Evolutionary conservation across 2,113 vertebrate genomes (phyloP).

Genomic region (Bothrops jararaca): DNA sequence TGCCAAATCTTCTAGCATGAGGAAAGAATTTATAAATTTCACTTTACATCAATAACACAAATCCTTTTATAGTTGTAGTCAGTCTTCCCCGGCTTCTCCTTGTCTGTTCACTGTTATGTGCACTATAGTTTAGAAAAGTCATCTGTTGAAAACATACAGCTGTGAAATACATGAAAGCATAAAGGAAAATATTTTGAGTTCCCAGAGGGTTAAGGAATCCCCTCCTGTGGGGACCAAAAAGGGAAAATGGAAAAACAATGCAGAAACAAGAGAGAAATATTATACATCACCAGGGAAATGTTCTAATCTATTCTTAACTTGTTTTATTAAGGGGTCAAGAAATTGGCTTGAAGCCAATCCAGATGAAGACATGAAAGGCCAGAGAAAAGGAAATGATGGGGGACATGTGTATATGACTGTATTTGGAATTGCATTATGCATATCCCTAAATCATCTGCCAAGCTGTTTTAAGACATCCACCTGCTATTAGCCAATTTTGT

Average conservation of each 20-base stretch:
- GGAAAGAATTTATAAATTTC: not conserved
- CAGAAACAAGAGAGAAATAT: constrained; percentile 41
- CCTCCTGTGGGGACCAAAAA: constrained; percentile 10
- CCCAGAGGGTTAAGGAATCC: constrained; percentile 41
- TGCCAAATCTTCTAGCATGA: not conserved
- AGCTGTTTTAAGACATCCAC: constrained; percentile 41
- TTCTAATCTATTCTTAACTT: constrained; percentile 65
- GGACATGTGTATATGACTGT: not conserved
- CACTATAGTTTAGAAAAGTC: not conserved
- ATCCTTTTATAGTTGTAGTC: not conserved
- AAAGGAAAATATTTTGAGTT: constrained; percentile 20
- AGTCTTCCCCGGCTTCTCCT: not conserved
- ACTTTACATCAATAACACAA: not conserved
- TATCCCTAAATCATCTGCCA: constrained; percentile 52
- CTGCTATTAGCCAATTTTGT: constrained; percentile 55
- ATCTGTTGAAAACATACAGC: not conserved
- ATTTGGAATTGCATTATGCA: constrained; percentile 46
- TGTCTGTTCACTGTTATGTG: not conserved
- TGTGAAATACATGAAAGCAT: constrained; percentile 11
- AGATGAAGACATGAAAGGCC: constrained; percentile 50
- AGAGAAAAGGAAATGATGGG: constrained; percentile 5
- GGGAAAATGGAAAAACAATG: constrained; percentile 47
- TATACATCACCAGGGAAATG: constrained; percentile 55
- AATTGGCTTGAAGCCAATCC: constrained; percentile 51
- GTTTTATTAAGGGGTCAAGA: constrained; percentile 54